These are phyloP conservation scores for Capreolus pygargus DNA, from an alignment of 2,113 vertebrate genomes.

Conservation along the genomic window DNA sequence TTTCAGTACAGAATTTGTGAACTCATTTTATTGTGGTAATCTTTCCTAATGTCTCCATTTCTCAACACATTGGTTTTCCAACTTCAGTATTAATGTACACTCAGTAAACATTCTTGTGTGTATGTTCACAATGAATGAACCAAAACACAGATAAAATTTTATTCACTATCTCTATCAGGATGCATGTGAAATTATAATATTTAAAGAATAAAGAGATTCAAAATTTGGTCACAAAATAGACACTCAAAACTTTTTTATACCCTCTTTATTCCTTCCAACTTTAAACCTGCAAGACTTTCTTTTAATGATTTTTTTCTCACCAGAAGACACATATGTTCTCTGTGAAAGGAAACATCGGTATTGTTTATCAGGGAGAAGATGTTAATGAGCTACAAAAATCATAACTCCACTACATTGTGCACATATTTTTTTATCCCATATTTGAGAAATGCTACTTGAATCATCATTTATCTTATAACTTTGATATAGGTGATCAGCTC, in stretches of 20 bases:
- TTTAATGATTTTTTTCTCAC: background rate
- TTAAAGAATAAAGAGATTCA: background rate
- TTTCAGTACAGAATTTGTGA: background rate
- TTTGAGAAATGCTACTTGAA: background rate
- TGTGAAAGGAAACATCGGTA: background rate
- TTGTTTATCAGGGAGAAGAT: conserved; percentile 16
- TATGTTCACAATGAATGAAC: background rate
- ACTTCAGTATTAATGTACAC: background rate
- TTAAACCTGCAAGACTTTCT: background rate
- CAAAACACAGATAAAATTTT: background rate
- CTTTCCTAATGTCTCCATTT: background rate
- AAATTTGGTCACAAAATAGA: background rate
- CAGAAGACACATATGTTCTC: background rate
- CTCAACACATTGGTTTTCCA: background rate
- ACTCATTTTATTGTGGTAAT: background rate
- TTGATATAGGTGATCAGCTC: background rate
- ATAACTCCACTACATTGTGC: background rate
- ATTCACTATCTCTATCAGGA: background rate
- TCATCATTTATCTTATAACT: background rate
- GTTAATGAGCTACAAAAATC: background rate
- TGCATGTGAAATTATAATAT: background rate
- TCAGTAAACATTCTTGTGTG: background rate
- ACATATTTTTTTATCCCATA: background rate
- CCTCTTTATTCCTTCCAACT: background rate
- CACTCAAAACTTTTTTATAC: background rate